A percentile compares a stretch with the other conserved stretches of the same genome.
phyloP scores from a whole-genome alignment of 23 tunicate species.

The Halocynthia roretzi region DNA sequence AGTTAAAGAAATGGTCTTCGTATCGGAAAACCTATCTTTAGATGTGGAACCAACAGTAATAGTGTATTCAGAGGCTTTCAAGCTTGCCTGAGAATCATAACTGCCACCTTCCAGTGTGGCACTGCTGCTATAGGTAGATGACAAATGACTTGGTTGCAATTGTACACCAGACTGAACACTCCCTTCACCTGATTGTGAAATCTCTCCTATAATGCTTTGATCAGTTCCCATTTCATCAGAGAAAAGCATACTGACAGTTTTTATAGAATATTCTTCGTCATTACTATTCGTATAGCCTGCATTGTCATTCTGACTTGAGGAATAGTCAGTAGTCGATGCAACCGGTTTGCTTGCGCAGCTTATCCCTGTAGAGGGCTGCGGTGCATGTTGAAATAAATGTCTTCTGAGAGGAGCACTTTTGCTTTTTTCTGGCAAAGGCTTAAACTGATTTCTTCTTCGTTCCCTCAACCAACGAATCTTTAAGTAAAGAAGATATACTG shows the following conservation, averaged over 20 bases:
- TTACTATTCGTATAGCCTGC: neutral
- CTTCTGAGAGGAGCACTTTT: slow-evolving; percentile 12
- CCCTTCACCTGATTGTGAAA: too few species aligned
- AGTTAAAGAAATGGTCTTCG: too few species aligned
- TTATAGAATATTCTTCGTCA: neutral
- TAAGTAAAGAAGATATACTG: neutral
- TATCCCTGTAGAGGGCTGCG: neutral
- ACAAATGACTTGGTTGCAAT: too few species aligned
- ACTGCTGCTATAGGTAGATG: too few species aligned
- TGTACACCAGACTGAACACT: too few species aligned
- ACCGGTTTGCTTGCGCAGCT: neutral
- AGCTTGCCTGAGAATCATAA: too few species aligned
- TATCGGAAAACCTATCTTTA: too few species aligned
- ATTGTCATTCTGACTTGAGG: neutral
- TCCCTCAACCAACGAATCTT: slow-evolving; percentile 17
- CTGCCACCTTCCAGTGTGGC: too few species aligned
- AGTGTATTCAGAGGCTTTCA: too few species aligned
- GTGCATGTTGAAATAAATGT: neutral
- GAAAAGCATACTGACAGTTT: neutral
- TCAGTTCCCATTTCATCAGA: too few species aligned
- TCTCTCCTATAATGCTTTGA: too few species aligned
- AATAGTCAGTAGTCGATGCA: slow-evolving; percentile 6
- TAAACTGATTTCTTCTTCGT: neutral
- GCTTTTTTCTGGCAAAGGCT: slow-evolving; percentile 10
- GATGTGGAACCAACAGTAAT: too few species aligned